Evolutionary conservation across 2,113 vertebrate species (phyloP).

Genomic region (Aspidoscelis tigris): DNA sequence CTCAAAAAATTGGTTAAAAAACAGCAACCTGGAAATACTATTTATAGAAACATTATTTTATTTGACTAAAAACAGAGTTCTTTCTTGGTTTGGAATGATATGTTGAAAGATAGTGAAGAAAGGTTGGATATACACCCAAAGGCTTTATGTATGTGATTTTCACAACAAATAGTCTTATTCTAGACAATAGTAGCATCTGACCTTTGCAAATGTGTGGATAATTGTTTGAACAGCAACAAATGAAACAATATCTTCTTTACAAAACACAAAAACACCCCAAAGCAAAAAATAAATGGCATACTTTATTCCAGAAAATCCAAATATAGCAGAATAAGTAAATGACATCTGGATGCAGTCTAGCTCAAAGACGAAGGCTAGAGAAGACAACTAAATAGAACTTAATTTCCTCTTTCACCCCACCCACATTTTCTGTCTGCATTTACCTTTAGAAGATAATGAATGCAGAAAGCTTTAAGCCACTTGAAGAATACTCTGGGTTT

Average conservation of each 20-base stretch:
- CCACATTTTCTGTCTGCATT: too few relatives aligned
- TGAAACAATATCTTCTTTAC: constrained; percentile 64
- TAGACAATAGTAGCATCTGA: constrained; percentile 69
- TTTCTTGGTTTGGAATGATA: constrained; percentile 27
- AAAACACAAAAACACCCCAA: too few relatives aligned
- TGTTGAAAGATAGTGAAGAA: constrained; percentile 44
- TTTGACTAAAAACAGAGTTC: neutral
- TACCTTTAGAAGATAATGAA: too few relatives aligned
- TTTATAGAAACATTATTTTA: constrained; percentile 8
- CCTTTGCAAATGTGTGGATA: constrained; percentile 73
- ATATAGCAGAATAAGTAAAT: too few relatives aligned
- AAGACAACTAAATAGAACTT: too few relatives aligned
- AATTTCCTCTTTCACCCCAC: too few relatives aligned
- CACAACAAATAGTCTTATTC: constrained; percentile 68
- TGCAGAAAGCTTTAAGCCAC: too few relatives aligned
- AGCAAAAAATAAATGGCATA: too few relatives aligned
- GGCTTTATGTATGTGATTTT: constrained; percentile 45
- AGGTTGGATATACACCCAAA: constrained; percentile 37
- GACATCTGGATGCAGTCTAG: too few relatives aligned
- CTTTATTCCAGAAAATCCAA: too few relatives aligned
- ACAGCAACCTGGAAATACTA: constrained; percentile 1
- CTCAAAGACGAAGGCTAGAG: too few relatives aligned
- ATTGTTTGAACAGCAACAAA: constrained; percentile 57
- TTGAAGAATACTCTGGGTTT: too few relatives aligned
- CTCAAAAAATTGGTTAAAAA: neutral